Evolutionary conservation across 2,113 vertebrate species (phyloP).

Genomic region (Apteryx owenii): DNA sequence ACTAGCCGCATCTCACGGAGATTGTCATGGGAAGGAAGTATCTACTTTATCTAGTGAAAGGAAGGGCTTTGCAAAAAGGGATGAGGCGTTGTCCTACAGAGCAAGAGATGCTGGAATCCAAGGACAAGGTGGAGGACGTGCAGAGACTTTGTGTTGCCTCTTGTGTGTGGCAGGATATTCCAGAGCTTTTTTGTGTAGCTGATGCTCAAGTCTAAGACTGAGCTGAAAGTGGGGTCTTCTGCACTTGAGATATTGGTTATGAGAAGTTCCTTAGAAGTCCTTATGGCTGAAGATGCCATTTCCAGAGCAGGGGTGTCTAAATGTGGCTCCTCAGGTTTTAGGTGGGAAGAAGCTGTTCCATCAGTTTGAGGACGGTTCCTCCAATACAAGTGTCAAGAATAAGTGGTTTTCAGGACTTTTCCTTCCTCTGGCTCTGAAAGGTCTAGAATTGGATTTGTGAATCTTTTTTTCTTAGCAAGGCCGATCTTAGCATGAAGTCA

Average conservation of each 20-base stretch:
- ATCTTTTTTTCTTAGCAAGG: neutral
- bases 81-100: neutral
- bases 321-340: neutral
- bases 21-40: neutral
- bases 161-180: neutral
- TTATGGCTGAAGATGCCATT: neutral
- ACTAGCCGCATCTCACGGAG: neutral
- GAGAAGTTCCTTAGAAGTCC: neutral
- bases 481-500: neutral
- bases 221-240: neutral
- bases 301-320: neutral
- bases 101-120: neutral
- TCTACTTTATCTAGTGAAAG: neutral
- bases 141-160: neutral
- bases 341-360: neutral
- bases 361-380: neutral
- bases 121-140: fast-evolving
- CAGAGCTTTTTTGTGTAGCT: neutral
- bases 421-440: neutral
- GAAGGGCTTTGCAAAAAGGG: neutral
- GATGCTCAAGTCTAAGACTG: neutral
- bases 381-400: neutral
- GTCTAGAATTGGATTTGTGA: neutral
- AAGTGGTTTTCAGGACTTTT: neutral
- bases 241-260: neutral